Evolutionary conservation across 2,797 vertebrate species (phyloP).

Genomic region (Labroides dimidiatus): DNA sequence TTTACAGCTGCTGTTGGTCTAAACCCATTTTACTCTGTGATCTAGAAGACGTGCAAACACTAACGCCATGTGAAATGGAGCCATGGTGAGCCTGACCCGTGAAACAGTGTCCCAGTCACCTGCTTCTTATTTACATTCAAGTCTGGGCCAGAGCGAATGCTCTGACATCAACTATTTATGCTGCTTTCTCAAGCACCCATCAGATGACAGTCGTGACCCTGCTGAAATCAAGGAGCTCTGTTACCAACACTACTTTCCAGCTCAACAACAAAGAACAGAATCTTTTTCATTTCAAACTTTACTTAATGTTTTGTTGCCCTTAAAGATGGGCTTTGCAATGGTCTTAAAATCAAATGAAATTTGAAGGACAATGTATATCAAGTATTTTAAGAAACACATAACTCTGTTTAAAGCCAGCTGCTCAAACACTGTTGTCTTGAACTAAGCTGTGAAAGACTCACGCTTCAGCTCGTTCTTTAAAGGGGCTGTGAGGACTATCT

Average conservation of each 20-base stretch:
- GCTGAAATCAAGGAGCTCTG: slow-evolving; percentile 42
- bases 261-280: slow-evolving; percentile 12
- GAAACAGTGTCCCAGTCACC: slow-evolving; percentile 60
- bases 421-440: slow-evolving; percentile 23
- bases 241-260: slow-evolving; percentile 29
- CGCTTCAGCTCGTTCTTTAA: slow-evolving; percentile 46
- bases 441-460: slow-evolving; percentile 38
- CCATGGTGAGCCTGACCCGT: slow-evolving; percentile 67
- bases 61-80: slow-evolving; percentile 48
- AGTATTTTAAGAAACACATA: slow-evolving; percentile 37
- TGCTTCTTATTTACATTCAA: slow-evolving; percentile 77
- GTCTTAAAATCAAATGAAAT: not conserved
- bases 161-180: slow-evolving; percentile 79
- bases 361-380: slow-evolving; percentile 45
- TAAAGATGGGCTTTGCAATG: slow-evolving; percentile 25
- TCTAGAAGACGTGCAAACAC: slow-evolving; percentile 18
- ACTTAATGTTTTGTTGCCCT: not conserved
- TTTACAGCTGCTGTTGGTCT: not conserved
- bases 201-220: slow-evolving; percentile 49
- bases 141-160: slow-evolving; percentile 62
- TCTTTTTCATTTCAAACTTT: slow-evolving; percentile 17
- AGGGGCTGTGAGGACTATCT: too few relatives aligned
- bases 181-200: slow-evolving; percentile 65
- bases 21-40: slow-evolving; percentile 1
- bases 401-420: slow-evolving; percentile 18